phyloP scores from a whole-genome alignment of 1,140 invertebrate species.

The Bombus affinis region DNA sequence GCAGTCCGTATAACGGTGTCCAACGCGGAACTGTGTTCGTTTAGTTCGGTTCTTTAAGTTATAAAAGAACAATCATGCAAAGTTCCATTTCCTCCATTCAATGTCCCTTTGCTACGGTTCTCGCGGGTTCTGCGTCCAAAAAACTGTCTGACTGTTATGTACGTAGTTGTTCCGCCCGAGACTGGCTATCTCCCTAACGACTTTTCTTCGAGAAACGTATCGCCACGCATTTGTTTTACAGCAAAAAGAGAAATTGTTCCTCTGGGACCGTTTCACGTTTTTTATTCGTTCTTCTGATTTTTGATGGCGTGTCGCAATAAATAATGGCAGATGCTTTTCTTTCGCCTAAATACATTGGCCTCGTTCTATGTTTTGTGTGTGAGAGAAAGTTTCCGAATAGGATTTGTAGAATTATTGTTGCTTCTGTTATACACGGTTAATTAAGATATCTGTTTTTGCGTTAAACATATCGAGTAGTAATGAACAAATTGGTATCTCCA shows the following conservation, averaged over 20 bases:
- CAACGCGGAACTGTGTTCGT: slow-evolving; percentile 32
- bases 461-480: background rate
- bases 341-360: background rate
- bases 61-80: slow-evolving; percentile 1
- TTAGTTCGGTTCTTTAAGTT: background rate
- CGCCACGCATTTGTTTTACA: background rate
- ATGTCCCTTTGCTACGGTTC: slow-evolving; percentile 19
- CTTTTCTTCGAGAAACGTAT: slow-evolving; percentile 47
- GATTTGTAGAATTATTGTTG: background rate
- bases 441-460: background rate
- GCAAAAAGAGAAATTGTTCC: slow-evolving; percentile 4
- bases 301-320: background rate
- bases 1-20: slow-evolving; percentile 50
- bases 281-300: background rate
- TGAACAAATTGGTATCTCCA: background rate
- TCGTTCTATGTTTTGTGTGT: background rate
- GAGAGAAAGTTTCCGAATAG: background rate
- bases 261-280: background rate
- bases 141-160: background rate
- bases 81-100: slow-evolving; percentile 20
- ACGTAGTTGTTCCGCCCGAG: background rate
- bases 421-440: background rate
- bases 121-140: slow-evolving; percentile 13
- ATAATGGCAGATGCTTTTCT: background rate
- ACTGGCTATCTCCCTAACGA: slow-evolving; percentile 41